Evolutionary conservation across 1,140 invertebrate genomes (phyloP).

Genomic region (Periplaneta americana): DNA sequence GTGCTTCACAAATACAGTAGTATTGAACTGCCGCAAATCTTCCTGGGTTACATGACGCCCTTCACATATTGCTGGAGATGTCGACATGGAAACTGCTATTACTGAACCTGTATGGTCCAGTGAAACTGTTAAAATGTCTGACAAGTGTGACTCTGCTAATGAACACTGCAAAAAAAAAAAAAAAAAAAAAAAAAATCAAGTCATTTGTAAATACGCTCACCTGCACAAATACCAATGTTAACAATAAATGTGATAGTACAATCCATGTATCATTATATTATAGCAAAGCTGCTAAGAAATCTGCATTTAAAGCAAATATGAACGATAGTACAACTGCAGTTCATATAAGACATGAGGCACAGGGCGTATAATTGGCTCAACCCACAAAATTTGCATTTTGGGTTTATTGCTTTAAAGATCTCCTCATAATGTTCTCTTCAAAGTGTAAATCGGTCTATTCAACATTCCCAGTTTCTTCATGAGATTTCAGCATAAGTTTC

Average conservation of each 20-base stretch:
- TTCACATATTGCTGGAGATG: constrained; percentile 35
- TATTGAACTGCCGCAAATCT: constrained; percentile 54
- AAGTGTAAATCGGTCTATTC: too few species aligned
- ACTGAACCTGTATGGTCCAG: constrained; percentile 65
- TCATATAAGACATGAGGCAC: too few species aligned
- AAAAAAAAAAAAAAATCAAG: background rate
- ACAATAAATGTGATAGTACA: too few species aligned
- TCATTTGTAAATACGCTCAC: background rate
- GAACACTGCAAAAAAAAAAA: constrained; percentile 45
- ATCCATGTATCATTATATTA: too few species aligned
- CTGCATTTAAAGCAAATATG: background rate
- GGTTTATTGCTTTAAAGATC: too few species aligned
- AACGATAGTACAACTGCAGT: too few species aligned
- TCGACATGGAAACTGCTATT: constrained; percentile 53
- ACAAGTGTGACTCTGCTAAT: constrained; percentile 54
- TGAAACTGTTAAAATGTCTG: constrained; percentile 65
- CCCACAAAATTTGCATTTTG: too few species aligned
- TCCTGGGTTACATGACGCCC: constrained; percentile 33
- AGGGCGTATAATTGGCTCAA: too few species aligned
- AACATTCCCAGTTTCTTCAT: too few species aligned
- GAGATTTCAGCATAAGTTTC: too few species aligned
- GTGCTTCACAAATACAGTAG: constrained; percentile 64
- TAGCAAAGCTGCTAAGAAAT: background rate
- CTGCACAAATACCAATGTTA: background rate
- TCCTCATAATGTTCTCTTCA: too few species aligned